Evolutionary conservation across 2,113 vertebrate genomes (phyloP).

Genomic region (Oxyura jamaicensis): DNA sequence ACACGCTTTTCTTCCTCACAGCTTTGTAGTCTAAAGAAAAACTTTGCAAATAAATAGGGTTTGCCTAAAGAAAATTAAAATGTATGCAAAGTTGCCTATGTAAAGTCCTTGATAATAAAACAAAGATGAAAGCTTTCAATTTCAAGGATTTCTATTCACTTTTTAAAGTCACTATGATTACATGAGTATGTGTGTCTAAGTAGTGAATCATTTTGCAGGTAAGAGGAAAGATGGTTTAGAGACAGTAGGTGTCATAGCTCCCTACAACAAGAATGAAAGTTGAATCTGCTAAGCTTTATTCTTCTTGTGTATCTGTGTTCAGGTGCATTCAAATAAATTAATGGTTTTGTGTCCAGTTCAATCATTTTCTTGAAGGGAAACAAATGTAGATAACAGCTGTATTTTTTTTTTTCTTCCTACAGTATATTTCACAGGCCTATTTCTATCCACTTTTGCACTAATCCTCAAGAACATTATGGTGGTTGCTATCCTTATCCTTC

Average conservation of each 20-base stretch:
- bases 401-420: too few relatives aligned
- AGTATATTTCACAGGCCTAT: not conserved
- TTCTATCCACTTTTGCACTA: not conserved
- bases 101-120: not conserved
- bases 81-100: not conserved
- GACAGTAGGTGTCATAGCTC: not conserved
- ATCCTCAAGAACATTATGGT: not conserved
- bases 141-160: not conserved
- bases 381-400: not conserved
- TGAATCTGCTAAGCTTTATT: not conserved
- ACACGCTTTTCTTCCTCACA: not conserved
- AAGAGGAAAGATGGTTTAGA: not conserved
- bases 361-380: not conserved
- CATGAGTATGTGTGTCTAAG: not conserved
- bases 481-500: not conserved
- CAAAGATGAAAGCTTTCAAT: constrained; percentile 23
- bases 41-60: not conserved
- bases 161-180: constrained; percentile 11
- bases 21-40: not conserved
- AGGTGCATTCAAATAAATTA: not conserved
- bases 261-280: not conserved
- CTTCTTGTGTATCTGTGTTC: not conserved
- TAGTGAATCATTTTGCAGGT: not conserved
- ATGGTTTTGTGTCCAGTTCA: not conserved
- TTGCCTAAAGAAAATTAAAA: constrained; percentile 29